Conservation (phyloP, 2,888 invertebrate genomes). For the Mythimna lalbum region DNA sequence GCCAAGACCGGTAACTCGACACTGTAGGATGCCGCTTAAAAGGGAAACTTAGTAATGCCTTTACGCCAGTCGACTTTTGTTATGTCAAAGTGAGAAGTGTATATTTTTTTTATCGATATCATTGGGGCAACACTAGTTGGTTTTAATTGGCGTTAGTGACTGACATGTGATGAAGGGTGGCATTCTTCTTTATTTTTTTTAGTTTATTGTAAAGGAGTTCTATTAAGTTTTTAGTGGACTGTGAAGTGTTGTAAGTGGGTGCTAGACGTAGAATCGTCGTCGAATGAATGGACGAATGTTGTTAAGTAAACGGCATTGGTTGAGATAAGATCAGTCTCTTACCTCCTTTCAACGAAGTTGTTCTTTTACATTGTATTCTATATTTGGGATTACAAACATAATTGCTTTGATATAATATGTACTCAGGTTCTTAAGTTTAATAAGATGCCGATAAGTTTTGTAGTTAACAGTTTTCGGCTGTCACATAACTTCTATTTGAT, state of each 20-base stretch:
- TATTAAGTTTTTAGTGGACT: slow-evolving; percentile 43
- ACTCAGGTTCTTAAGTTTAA: not conserved
- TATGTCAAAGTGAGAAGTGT: slow-evolving; percentile 76
- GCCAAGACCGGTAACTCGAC: slow-evolving; percentile 78
- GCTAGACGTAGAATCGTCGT: not conserved
- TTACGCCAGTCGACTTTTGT: slow-evolving; percentile 84
- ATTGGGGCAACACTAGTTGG: slow-evolving; percentile 80
- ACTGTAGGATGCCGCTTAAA: slow-evolving; percentile 82
- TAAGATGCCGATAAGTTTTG: not conserved
- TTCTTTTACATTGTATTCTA: not conserved
- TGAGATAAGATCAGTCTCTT: slow-evolving; percentile 26
- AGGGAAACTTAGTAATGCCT: slow-evolving; percentile 86
- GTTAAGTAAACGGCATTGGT: slow-evolving; percentile 12
- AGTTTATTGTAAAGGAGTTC: slow-evolving; percentile 31
- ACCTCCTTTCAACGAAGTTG: not conserved
- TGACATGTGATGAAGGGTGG: slow-evolving; percentile 55
- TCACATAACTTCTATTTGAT: not conserved
- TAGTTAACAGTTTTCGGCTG: not conserved
- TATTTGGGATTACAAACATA: not conserved
- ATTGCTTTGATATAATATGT: not conserved
- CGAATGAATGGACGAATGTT: slow-evolving; percentile 29
- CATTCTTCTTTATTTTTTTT: slow-evolving; percentile 31
- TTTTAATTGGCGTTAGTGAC: slow-evolving; percentile 78
- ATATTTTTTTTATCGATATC: slow-evolving; percentile 81
- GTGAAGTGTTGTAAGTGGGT: slow-evolving; percentile 43